Base-by-base conservation (phyloP, 1,140 invertebrate genomes). In the Campoletis sonorensis region DNA sequence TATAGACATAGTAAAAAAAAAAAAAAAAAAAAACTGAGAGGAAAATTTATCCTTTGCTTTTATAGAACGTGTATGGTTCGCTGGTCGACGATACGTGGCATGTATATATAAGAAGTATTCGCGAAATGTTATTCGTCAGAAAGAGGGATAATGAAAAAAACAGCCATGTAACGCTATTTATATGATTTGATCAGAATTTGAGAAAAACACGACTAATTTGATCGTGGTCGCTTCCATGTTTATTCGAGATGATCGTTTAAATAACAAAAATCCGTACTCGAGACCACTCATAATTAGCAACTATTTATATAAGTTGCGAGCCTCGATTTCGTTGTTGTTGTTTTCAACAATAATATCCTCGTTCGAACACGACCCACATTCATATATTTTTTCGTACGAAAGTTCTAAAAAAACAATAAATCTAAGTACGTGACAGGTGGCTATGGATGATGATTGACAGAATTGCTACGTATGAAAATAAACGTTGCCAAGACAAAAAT, bases 21-120 rank as follows among this genome's bases (percentile, higher is more conserved):
- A 64, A n/a, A n/a, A n/a, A n/a, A n/a, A 30, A 10, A 70, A 15
- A 64, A 64, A 64, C 21, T 5, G 11, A 49, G 72, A 21, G 54
- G 72, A 75, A 75, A 75, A 75, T 75, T 54, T 75, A 64, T 64
- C 72, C 72, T 58, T 58, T 37, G 11, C 61, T 27, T 73, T 58
- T 75, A 58, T 58, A 75, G 45, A 49, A 75, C 72, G 72, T 75
- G 72, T 75, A 75, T 75, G 27, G 72, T 26, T 13, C 49, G 30
- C 49, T 11, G 45, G 72, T 30, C 70, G 18, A 72, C 21, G 21
- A 40, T 45, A 51, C 23, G 72, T 75, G 72, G 61, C 23, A 64
- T 26, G 61, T 64, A 64, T 26, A 64, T 26, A 64, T 64, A 64
- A 75, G 58, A 75, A 75, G 49, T 18, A 30, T 58, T 15, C 27